These are phyloP conservation scores for Noctua janthe DNA, from an alignment of 2,888 invertebrate species.

Conservation along the genomic window DNA sequence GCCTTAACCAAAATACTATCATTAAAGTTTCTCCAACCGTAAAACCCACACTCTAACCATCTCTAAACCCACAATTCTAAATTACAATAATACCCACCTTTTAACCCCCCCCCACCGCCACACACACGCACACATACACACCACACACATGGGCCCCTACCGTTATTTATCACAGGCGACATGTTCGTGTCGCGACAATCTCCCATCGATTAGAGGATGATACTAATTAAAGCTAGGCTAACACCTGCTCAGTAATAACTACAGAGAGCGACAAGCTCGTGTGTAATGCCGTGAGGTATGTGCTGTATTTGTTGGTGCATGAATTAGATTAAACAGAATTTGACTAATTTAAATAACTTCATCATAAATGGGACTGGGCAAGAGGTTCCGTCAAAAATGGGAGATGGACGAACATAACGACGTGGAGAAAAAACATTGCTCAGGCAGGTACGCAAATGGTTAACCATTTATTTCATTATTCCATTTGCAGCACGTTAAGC, in stretches of 20 bases:
- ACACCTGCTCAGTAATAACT: conserved; percentile 69
- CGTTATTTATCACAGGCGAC: conserved; percentile 67
- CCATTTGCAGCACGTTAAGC: no score
- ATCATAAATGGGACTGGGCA: no score
- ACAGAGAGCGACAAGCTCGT: conserved; percentile 37
- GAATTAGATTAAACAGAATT: conserved; percentile 21
- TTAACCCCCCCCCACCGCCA: background rate
- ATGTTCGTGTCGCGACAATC: conserved; percentile 59
- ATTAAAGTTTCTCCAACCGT: background rate
- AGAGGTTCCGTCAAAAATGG: background rate
- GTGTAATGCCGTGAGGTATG: conserved; percentile 20
- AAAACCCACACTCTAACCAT: conserved; percentile 2
- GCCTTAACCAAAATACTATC: background rate
- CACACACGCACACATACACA: background rate
- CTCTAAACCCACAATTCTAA: conserved; percentile 22
- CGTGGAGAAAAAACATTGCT: no score
- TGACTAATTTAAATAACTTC: background rate
- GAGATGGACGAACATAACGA: no score
- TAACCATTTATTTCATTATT: no score
- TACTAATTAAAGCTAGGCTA: conserved; percentile 70
- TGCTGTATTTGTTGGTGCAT: conserved; percentile 8
- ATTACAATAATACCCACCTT: conserved; percentile 30
- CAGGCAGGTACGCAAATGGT: no score
- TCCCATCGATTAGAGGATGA: conserved; percentile 71
- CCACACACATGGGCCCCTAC: conserved; percentile 46